Conservation (phyloP, 2,888 invertebrate species). For the Cataglyphis livida region DNA sequence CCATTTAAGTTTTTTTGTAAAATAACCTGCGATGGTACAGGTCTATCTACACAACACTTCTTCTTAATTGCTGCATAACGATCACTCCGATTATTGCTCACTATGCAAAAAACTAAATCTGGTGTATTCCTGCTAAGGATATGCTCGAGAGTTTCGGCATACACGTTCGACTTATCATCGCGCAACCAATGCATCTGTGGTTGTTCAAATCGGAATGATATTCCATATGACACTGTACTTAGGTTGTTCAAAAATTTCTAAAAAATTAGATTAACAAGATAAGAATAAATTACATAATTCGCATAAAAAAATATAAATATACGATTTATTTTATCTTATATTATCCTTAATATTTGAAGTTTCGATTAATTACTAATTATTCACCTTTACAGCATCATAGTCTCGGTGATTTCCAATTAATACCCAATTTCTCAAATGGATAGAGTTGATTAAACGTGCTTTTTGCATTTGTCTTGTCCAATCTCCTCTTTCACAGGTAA, state of each 20-base stretch:
- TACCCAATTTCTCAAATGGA: slow-evolving; percentile 84
- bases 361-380: background rate
- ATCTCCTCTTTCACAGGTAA: slow-evolving; percentile 87
- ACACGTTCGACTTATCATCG: slow-evolving; percentile 88
- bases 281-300: background rate
- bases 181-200: slow-evolving; percentile 86
- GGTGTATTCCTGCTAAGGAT: slow-evolving; percentile 88
- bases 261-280: slow-evolving; percentile 40
- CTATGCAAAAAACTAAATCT: slow-evolving; percentile 89
- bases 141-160: slow-evolving; percentile 88
- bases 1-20: slow-evolving; percentile 87
- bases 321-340: background rate
- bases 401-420: slow-evolving; percentile 79
- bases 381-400: slow-evolving; percentile 22
- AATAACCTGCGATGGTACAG: slow-evolving; percentile 90
- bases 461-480: slow-evolving; percentile 91
- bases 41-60: slow-evolving; percentile 91
- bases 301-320: background rate
- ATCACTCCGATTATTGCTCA: slow-evolving; percentile 90
- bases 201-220: slow-evolving; percentile 85
- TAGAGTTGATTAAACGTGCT: slow-evolving; percentile 83
- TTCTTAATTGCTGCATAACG: slow-evolving; percentile 95
- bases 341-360: background rate
- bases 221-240: slow-evolving; percentile 71
- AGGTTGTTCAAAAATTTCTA: slow-evolving; percentile 66